Evolutionary conservation across 2,113 vertebrate species (phyloP).

Genomic region (Atractosteus spatula): DNA sequence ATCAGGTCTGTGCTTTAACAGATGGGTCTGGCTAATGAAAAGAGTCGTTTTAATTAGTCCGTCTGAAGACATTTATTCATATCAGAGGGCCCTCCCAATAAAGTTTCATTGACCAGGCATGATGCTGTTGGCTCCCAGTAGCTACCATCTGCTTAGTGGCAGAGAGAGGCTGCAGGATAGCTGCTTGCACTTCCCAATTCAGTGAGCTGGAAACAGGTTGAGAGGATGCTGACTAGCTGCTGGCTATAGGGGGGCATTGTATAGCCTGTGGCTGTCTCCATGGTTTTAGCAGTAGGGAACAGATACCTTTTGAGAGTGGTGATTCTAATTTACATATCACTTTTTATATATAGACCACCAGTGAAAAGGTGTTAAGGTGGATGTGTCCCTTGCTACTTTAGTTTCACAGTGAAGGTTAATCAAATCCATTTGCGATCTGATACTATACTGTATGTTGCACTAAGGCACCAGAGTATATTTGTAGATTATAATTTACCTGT

Average conservation of each 20-base stretch:
- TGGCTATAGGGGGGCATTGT: constrained; percentile 32
- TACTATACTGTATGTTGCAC: no score
- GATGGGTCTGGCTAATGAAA: constrained; percentile 81
- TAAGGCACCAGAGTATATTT: no score
- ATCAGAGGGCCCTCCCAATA: constrained; percentile 62
- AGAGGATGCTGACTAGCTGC: constrained; percentile 45
- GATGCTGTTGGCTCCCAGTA: constrained; percentile 69
- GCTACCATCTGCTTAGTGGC: constrained; percentile 82
- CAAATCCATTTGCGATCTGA: no score
- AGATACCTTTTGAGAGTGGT: constrained; percentile 8
- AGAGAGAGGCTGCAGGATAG: constrained; percentile 54
- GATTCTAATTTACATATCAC: background rate
- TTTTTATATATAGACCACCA: background rate
- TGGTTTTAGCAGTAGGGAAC: constrained; percentile 6
- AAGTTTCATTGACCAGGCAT: constrained; percentile 71
- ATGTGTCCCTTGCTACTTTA: background rate
- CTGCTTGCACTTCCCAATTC: constrained; percentile 63
- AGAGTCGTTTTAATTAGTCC: constrained; percentile 81
- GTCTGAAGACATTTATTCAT: constrained; percentile 78
- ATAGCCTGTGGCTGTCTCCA: constrained; percentile 36
- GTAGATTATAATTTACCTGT: no score
- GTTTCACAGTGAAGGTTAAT: constrained; percentile 1
- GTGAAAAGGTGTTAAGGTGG: background rate
- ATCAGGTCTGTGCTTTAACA: constrained; percentile 68
- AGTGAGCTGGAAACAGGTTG: constrained; percentile 66